Conservation (phyloP, 2,113 vertebrate genomes). For the Ceyx cyanopectus region DNA sequence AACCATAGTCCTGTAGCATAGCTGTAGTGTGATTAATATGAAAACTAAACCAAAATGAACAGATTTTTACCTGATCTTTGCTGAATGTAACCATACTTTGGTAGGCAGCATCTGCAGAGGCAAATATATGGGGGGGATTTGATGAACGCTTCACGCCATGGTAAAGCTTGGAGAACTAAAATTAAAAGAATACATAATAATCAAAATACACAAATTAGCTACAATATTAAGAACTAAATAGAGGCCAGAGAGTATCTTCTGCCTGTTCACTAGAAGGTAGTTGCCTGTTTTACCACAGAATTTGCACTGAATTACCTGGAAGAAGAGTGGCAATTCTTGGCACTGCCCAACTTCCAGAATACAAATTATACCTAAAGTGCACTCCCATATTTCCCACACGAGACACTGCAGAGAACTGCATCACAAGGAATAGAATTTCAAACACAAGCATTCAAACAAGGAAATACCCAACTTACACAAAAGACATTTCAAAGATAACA, state of each 20-base stretch:
- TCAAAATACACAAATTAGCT: neutral
- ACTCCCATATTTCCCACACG: fast-evolving
- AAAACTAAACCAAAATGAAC: neutral
- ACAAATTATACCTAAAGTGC: neutral
- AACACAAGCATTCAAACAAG: neutral
- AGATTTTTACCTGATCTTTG: slow-evolving; percentile 91
- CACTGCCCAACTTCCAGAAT: neutral
- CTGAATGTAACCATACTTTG: slow-evolving; percentile 95
- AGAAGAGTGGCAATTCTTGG: neutral
- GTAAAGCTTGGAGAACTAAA: slow-evolving; percentile 95
- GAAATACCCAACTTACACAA: neutral
- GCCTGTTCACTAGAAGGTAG: neutral
- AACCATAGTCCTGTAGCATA: neutral
- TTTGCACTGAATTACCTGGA: neutral
- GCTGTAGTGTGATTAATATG: neutral
- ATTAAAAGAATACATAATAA: neutral
- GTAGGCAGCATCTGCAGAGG: slow-evolving; percentile 95
- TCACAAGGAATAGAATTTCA: neutral
- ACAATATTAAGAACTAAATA: neutral
- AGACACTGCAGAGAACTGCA: neutral
- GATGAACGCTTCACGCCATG: slow-evolving; percentile 91
- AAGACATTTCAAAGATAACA: neutral
- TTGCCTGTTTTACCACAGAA: neutral
- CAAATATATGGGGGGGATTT: slow-evolving; percentile 98
- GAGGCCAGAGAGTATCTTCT: neutral